A percentile compares a stretch with the other conserved stretches of the same genome.
These are phyloP conservation scores for Drosophila conformis DNA, from an alignment of 2,888 invertebrate species.

Conservation along the genomic window DNA sequence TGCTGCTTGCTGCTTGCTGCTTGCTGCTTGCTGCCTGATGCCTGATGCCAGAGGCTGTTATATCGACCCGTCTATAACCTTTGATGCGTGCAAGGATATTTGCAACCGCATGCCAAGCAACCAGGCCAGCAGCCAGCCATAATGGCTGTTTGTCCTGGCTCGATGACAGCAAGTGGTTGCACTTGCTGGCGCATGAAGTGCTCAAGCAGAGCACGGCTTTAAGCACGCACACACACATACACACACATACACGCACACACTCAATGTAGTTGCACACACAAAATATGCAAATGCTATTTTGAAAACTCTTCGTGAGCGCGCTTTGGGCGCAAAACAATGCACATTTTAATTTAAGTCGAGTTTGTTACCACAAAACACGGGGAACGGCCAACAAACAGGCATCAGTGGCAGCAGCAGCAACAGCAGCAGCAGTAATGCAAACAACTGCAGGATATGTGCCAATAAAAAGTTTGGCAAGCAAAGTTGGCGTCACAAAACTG, in stretches of 20 bases:
- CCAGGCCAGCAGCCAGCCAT: constrained; percentile 1
- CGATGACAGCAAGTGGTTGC: constrained; percentile 51
- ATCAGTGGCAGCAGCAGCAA: constrained; percentile 20
- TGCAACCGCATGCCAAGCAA: constrained; percentile 28
- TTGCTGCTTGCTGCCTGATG: not conserved
- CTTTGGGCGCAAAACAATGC: constrained; percentile 67
- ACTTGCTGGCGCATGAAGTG: constrained; percentile 47
- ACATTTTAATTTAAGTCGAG: constrained; percentile 78
- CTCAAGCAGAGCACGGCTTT: constrained; percentile 57
- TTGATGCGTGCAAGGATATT: constrained; percentile 61
- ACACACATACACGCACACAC: constrained; percentile 14
- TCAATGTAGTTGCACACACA: constrained; percentile 14
- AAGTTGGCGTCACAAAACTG: constrained; percentile 79
- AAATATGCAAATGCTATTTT: constrained; percentile 68
- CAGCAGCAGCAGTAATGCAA: constrained; percentile 17
- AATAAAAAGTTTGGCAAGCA: constrained; percentile 81
- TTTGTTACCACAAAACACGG: constrained; percentile 66
- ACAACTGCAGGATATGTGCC: constrained; percentile 74
- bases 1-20: not conserved
- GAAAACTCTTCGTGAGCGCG: constrained; percentile 49
- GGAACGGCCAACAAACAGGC: constrained; percentile 37
- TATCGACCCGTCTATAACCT: constrained; percentile 60
- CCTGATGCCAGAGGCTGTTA: constrained; percentile 4
- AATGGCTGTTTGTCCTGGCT: constrained; percentile 15
- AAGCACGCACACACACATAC: constrained; percentile 36